Evolutionary conservation across 2,797 vertebrate species (phyloP).

Genomic region (Xerus rutilus): DNA sequence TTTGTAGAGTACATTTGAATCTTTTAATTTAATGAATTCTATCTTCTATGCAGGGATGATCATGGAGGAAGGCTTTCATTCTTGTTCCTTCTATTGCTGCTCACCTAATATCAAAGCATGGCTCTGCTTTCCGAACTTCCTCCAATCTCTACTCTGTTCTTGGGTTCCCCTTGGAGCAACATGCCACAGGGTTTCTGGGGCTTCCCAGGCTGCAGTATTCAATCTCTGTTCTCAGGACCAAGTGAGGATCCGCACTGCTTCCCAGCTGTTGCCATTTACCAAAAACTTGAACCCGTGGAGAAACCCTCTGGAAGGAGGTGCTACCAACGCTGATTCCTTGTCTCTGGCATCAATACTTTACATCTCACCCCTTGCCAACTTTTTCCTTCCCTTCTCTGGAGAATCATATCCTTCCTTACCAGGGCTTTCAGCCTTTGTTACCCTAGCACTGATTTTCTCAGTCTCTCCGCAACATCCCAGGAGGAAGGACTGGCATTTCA

Average conservation of each 20-base stretch:
- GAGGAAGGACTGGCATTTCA: constrained; percentile 37
- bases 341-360: not conserved
- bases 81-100: not conserved
- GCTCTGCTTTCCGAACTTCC: not conserved
- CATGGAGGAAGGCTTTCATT: not conserved
- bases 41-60: not conserved
- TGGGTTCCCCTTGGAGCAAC: not conserved
- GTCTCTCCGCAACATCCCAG: constrained; percentile 58
- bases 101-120: not conserved
- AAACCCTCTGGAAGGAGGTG: not conserved
- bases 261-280: not conserved
- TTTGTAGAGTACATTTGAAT: not conserved
- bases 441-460: constrained; percentile 42
- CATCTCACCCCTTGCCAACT: not conserved
- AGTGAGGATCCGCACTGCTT: not conserved
- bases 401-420: not conserved
- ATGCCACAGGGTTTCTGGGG: not conserved
- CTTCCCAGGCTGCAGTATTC: not conserved
- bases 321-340: not conserved
- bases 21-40: not conserved
- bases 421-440: constrained; percentile 46
- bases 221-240: not conserved
- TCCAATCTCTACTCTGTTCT: not conserved
- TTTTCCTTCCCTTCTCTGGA: not conserved
- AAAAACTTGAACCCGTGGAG: not conserved